Base-by-base conservation (phyloP, 2,888 invertebrate genomes). In the Neoascia interrupta region DNA sequence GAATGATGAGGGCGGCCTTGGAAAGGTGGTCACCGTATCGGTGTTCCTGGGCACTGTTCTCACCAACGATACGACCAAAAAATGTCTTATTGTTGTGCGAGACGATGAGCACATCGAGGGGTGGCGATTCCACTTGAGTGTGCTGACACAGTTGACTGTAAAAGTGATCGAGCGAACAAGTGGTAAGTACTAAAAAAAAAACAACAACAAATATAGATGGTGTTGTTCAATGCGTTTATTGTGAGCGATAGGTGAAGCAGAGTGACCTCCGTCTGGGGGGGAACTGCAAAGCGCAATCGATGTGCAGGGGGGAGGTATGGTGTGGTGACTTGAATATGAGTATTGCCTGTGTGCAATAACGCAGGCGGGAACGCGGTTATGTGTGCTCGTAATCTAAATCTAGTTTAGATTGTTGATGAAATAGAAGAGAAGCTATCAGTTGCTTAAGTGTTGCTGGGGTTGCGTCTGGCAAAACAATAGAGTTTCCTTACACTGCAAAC, bases 1-100 rank as follows among this genome's bases (percentile, higher is more conserved):
- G 8, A 88, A 88, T 70, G 88, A 89, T 68, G 88, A 88, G 79
- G 85, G 85, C 64, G 88, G 88, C 0, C 81, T 89, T 64, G 88
- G 88, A 0, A 88, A 88, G 58, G 81, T 82, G 53, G 85, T 85
- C 0, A 76, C 84, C 1, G 83, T 86, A n/a, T 81, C 82, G 1
- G 85, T 84, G 1, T 83, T 88, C 11, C 69, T 88, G 15, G 85
- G 83, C 37, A 84, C 82, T 10, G 51, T 83, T 10, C 49, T 83
- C 0, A 69, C 69, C 13, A 51, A 64, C 49, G 79, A 82, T 18
- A 54, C 81, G 3, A 83, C 83, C 5, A 84, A 82, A 21, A 87
- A 85, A 70, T 84, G 84, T 1, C 81, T 88, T 4, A 84, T 88
- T 56, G 84, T 88, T 10, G 82, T 85, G 15, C 84, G 86, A 34